phyloP scores from a whole-genome alignment of 30 jellyfish, hydroid and myxozoan species.

The Aurelia aurita region DNA sequence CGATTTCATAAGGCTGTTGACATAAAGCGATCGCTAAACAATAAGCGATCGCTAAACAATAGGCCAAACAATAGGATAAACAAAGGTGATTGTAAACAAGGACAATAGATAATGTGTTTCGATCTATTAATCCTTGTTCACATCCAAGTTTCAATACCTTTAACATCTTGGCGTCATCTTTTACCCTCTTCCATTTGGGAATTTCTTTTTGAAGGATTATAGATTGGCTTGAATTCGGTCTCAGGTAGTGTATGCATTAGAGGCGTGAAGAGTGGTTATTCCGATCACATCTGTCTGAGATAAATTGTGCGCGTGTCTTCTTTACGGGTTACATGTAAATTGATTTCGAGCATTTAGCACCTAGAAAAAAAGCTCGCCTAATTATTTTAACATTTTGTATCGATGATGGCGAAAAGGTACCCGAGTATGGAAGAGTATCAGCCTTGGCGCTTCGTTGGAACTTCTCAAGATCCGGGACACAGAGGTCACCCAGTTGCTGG shows the following conservation, averaged over 20 bases:
- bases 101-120: slow-evolving; percentile 13
- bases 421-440: background rate
- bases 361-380: too few relatives aligned
- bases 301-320: background rate
- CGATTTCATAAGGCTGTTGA: slow-evolving; percentile 47
- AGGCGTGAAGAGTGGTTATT: background rate
- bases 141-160: slow-evolving; percentile 26
- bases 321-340: background rate
- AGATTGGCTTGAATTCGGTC: too few relatives aligned
- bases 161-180: slow-evolving; percentile 47
- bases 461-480: background rate
- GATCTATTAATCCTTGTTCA: slow-evolving; percentile 6
- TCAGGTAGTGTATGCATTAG: background rate
- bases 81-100: background rate
- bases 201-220: background rate
- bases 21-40: slow-evolving; percentile 46
- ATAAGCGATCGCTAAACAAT: slow-evolving; percentile 36
- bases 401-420: too few relatives aligned
- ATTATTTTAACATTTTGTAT: too few relatives aligned
- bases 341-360: too few relatives aligned
- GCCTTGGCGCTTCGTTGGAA: background rate
- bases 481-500: background rate
- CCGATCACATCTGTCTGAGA: background rate
- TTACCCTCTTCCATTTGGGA: slow-evolving; percentile 15
- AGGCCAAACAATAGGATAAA: background rate